A percentile compares a stretch with the other conserved stretches of the same genome.
Conservation (phyloP, 2,113 vertebrate species). For the Connochaetes taurinus region DNA sequence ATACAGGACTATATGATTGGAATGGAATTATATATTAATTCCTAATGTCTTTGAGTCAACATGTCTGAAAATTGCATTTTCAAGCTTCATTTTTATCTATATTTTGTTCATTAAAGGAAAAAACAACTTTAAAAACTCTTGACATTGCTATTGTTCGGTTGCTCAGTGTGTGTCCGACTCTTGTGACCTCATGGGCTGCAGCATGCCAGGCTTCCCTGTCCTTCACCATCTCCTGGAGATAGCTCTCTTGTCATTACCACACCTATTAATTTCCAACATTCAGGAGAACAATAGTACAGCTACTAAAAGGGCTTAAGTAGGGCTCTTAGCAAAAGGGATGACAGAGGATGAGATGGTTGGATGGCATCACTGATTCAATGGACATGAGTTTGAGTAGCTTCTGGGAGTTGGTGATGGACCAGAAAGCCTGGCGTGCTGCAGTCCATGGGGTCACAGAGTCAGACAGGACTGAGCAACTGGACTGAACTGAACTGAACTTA, state of each 20-base stretch:
- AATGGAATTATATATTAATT: not conserved
- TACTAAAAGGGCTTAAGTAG: constrained; percentile 75
- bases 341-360: not conserved
- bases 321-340: constrained; percentile 42
- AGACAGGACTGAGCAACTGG: not conserved
- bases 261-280: constrained; percentile 77
- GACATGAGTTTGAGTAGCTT: not conserved
- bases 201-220: not conserved
- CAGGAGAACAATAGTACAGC: constrained; percentile 75
- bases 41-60: not conserved
- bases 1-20: not conserved
- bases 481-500: not conserved
- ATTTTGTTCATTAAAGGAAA: not conserved
- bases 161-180: not conserved
- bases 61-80: not conserved
- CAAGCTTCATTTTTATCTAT: not conserved
- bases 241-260: constrained; percentile 71
- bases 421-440: not conserved
- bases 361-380: not conserved
- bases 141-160: not conserved
- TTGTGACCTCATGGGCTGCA: not conserved
- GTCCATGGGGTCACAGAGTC: not conserved
- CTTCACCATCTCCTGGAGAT: not conserved
- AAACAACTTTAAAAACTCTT: constrained; percentile 59
- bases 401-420: not conserved